These are phyloP conservation scores for Ophiothrix spiculata DNA, from an alignment of 35 echinoderm and acorn worm species.

Conservation along the genomic window DNA sequence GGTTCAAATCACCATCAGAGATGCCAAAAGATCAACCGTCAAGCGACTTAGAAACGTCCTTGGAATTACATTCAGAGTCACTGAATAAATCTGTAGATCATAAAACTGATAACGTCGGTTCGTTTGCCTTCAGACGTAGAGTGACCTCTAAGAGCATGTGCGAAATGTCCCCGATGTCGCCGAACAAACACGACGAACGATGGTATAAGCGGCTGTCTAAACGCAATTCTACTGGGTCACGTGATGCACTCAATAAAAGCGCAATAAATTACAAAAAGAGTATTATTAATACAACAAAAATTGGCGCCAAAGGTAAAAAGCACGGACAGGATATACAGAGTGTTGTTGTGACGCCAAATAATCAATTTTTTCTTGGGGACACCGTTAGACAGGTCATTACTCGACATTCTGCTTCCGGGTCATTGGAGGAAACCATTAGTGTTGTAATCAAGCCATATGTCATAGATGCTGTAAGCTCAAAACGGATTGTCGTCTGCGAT, in stretches of 20 bases:
- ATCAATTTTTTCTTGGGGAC: not conserved
- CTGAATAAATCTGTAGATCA: too few relatives aligned
- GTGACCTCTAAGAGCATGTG: not conserved
- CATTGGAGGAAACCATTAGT: not conserved
- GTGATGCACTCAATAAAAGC: too few relatives aligned
- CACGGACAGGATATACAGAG: not conserved
- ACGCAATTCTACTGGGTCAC: too few relatives aligned
- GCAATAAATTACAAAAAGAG: not conserved
- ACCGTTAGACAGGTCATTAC: not conserved
- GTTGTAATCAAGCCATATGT: not conserved
- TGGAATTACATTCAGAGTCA: too few relatives aligned
- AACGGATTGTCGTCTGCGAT: not conserved
- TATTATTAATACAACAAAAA: not conserved
- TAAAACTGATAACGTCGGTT: too few relatives aligned
- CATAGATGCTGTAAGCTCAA: not conserved
- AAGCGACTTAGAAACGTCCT: not conserved
- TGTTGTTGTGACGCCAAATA: not conserved
- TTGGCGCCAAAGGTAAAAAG: not conserved
- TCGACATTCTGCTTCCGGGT: not conserved
- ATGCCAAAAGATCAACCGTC: not conserved
- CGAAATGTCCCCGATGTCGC: not conserved
- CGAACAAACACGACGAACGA: not conserved
- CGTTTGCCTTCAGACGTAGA: too few relatives aligned
- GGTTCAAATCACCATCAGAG: not conserved
- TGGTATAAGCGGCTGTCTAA: too few relatives aligned